phyloP scores from a whole-genome alignment of 2,113 vertebrate species.

The Entomyzon cyanotis region DNA sequence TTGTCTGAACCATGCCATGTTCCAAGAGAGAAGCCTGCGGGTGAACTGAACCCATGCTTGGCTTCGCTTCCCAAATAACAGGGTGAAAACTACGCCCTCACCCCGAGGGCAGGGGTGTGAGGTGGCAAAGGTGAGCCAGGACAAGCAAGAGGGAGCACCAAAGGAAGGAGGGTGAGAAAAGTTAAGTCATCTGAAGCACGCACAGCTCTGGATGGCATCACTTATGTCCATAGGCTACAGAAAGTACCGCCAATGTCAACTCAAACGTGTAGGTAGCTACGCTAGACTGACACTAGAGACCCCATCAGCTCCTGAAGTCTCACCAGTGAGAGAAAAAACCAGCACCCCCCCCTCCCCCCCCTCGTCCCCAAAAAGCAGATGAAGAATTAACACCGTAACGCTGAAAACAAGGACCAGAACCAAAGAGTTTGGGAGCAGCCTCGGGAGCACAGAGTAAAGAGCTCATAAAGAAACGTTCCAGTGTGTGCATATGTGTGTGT shows the following conservation, averaged over 20 bases:
- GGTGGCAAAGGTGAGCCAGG: not conserved
- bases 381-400: constrained; percentile 44
- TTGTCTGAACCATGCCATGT: constrained; percentile 46
- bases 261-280: constrained; percentile 5
- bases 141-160: not conserved
- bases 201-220: constrained; percentile 32
- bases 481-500: not conserved
- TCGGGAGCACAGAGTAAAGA: constrained; percentile 55
- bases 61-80: not conserved
- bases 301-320: not conserved
- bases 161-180: constrained; percentile 14
- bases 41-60: not conserved
- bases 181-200: constrained; percentile 2
- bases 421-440: constrained; percentile 39
- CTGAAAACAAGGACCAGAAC: constrained; percentile 50
- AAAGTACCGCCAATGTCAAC: constrained; percentile 7
- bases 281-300: constrained; percentile 45
- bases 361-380: not conserved
- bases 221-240: not conserved
- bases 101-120: not conserved
- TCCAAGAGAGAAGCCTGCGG: not conserved
- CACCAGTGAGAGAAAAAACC: not conserved
- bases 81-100: not conserved
- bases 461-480: not conserved
- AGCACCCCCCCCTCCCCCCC: not conserved